Conservation (phyloP, 2,888 invertebrate species). For the Hirtodrosophila cameraria region DNA sequence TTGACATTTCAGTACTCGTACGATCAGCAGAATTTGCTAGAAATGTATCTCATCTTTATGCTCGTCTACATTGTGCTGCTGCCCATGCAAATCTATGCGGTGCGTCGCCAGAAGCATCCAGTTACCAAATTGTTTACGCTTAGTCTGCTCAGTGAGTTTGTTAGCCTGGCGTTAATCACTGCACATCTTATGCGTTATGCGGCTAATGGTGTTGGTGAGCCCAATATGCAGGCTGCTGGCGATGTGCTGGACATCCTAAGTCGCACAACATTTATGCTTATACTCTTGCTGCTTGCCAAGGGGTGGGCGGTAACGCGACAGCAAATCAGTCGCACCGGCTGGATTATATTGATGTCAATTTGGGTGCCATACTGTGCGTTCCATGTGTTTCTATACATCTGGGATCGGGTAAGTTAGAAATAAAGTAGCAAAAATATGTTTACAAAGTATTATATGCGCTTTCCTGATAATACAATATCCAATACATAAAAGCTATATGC, state of each 20-base stretch:
- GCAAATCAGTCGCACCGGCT: constrained; percentile 93
- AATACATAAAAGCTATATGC: too few relatives aligned
- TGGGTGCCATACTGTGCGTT: constrained; percentile 97
- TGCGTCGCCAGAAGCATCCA: constrained; percentile 93
- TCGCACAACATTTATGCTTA: constrained; percentile 96
- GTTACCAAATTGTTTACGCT: constrained; percentile 95
- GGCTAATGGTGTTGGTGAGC: constrained; percentile 94
- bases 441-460: too few relatives aligned
- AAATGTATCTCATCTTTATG: constrained; percentile 95
- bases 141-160: constrained; percentile 93
- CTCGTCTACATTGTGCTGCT: constrained; percentile 93
- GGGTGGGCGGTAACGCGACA: constrained; percentile 98
- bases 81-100: constrained; percentile 96
- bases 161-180: constrained; percentile 94
- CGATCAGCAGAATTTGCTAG: constrained; percentile 96
- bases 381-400: constrained; percentile 95
- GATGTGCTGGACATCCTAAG: constrained; percentile 96
- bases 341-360: constrained; percentile 86
- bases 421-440: not conserved
- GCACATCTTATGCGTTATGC: constrained; percentile 95
- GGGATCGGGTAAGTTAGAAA: constrained; percentile 93
- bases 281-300: constrained; percentile 95
- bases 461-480: too few relatives aligned
- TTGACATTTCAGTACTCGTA: constrained; percentile 98
- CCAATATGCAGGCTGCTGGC: constrained; percentile 92